Percentiles rank a stretch among this genome's conserved stretches.
These are phyloP conservation scores for Cygnus atratus DNA, from an alignment of 2,113 vertebrate genomes.

Conservation along the genomic window DNA sequence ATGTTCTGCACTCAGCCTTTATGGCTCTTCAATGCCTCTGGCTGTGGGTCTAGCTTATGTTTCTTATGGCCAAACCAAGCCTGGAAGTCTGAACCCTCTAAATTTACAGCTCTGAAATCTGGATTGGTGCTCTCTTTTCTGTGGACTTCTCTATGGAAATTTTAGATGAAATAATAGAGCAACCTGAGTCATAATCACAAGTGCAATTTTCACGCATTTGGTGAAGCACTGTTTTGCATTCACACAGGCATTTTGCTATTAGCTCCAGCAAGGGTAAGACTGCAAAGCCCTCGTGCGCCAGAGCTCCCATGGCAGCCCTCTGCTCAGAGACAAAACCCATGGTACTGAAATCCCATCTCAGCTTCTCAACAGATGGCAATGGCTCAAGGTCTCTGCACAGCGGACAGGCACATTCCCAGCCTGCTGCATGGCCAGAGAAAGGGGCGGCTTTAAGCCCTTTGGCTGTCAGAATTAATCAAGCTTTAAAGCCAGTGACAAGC, in stretches of 20 bases:
- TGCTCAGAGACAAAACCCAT: background rate
- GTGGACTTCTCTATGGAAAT: background rate
- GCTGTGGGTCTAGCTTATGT: background rate
- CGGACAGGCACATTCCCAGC: background rate
- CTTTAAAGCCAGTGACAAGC: slow-evolving; percentile 42
- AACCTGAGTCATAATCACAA: background rate
- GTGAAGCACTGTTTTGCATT: background rate
- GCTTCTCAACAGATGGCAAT: background rate
- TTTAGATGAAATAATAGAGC: background rate
- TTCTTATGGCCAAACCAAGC: background rate
- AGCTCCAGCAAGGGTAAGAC: background rate
- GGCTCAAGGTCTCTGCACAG: fast-evolving
- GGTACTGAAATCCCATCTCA: background rate
- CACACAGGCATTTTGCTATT: background rate
- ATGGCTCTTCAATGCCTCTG: background rate
- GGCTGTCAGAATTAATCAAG: slow-evolving; percentile 53
- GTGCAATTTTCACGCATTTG: background rate
- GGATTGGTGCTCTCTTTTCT: background rate
- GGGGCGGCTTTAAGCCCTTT: background rate
- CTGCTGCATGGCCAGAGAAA: background rate
- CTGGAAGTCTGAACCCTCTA: background rate
- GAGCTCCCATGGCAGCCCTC: background rate
- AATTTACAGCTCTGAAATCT: background rate
- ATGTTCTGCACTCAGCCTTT: background rate
- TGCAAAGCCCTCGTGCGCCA: fast-evolving